Base-by-base conservation (phyloP, 2,113 vertebrate species). In the Bothrops jararaca region DNA sequence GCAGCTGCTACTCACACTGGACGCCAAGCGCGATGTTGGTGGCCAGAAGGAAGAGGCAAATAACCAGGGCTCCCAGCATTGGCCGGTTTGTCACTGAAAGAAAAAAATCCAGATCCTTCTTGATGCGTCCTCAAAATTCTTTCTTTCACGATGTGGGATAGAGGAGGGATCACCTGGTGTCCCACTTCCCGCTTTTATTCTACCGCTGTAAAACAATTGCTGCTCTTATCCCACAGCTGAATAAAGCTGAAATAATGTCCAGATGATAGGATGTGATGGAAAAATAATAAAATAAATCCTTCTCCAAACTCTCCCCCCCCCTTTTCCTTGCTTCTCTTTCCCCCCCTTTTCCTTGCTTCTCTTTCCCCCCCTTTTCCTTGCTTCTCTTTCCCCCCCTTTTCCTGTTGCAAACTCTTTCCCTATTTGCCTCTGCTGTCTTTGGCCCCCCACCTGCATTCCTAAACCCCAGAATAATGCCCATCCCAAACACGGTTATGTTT, bases 1-100 rank as follows among this genome's bases (percentile, higher is more conserved):
- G 26, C 50, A 54, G 50, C 1, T 8, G 92, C 48, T 92, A 97
- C 96, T 97, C 93, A 97, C 96, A 96, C 57, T 50, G 93, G 34
- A 96, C 90, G 34, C 96, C 95, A 85, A 97, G 29, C 90, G 95
- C 95, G 54, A 94, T 88, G 45, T 87, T 26, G 1, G 95, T 88
- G 64, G 93, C 91, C 9, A 74, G 95, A 2, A 95, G 56, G 23
- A 96, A 85, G 90, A 96, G 90, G 80, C 93, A 91, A n/a, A 53
- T 52, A 23, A 95, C 85, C 52, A 96, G n/a, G 87, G 95, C 91
- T 48, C 95, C 93, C 0, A 95, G 89, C 52, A 54, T 86, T 8
- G 1, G 13, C 57, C 91, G 52, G 88, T 54, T 12, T 42, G 93
- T 94, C 95, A 90, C 50, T 92, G 92, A n/a, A 54, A 89, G 88